phyloP scores from a whole-genome alignment of 2,113 vertebrate genomes.

The Periophthalmodon schlosseri region DNA sequence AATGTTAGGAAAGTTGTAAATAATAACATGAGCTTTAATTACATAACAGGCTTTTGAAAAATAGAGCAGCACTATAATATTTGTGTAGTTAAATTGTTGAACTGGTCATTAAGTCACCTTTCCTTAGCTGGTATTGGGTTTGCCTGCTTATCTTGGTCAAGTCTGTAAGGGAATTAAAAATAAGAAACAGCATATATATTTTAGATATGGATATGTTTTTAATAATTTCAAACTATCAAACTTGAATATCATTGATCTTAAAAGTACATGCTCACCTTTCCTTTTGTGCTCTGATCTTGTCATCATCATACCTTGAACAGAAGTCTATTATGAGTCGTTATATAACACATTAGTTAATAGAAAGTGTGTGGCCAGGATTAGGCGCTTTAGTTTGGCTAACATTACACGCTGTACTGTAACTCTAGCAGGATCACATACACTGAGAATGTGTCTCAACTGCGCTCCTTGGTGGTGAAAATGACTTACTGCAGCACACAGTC shows the following conservation, averaged over 20 bases:
- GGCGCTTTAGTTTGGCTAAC: neutral
- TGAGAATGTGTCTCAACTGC: slow-evolving; percentile 3
- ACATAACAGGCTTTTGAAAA: neutral
- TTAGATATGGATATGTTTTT: neutral
- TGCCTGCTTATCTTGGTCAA: slow-evolving; percentile 63
- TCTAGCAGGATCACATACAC: neutral
- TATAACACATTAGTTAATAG: slow-evolving; percentile 10
- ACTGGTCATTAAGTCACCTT: slow-evolving; percentile 64
- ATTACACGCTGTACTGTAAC: neutral
- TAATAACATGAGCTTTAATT: neutral
- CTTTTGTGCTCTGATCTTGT: slow-evolving; percentile 84
- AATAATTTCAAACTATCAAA: neutral
- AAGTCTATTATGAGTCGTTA: neutral
- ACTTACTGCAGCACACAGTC: slow-evolving; percentile 93
- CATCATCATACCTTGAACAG: slow-evolving; percentile 85
- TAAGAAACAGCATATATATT: neutral
- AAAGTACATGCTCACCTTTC: slow-evolving; percentile 78
- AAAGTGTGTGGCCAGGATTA: neutral
- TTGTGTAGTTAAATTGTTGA: neutral
- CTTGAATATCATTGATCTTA: neutral
- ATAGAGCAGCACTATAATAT: neutral
- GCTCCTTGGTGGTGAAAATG: slow-evolving; percentile 41
- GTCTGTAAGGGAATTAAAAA: slow-evolving; percentile 46
- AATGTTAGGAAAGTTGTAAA: neutral
- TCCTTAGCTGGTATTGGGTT: slow-evolving; percentile 55